These are phyloP conservation scores for Zosterops hypoxanthus DNA, from an alignment of 2,113 vertebrate genomes.

Conservation along the genomic window DNA sequence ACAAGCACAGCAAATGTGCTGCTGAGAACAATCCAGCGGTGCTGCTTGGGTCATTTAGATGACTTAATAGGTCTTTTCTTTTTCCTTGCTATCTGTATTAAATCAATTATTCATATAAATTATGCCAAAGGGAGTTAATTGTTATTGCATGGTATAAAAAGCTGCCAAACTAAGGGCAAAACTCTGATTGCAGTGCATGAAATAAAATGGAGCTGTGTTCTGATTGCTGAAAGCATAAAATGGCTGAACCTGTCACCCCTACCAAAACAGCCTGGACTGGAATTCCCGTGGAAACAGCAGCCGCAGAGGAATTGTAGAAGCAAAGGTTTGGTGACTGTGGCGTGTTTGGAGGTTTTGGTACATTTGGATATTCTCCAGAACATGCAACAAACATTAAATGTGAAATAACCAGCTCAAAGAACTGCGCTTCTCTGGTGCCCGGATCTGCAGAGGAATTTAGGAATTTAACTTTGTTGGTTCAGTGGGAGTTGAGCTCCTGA, in stretches of 20 bases:
- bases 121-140: constrained; percentile 19
- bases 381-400: rapidly evolving
- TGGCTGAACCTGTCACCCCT: background rate
- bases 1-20: background rate
- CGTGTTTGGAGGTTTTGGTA: background rate
- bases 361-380: background rate
- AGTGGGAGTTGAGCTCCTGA: background rate
- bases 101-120: constrained; percentile 43
- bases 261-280: background rate
- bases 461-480: background rate
- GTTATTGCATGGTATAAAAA: background rate
- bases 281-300: rapidly evolving
- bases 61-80: constrained; percentile 14
- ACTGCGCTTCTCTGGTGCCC: rapidly evolving
- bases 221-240: background rate
- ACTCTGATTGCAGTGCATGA: background rate
- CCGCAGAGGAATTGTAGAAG: background rate
- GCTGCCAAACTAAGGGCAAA: constrained; percentile 7
- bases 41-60: constrained; percentile 10
- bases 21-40: background rate
- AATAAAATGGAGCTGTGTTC: background rate
- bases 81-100: constrained; percentile 8
- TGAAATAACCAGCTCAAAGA: background rate
- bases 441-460: background rate
- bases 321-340: background rate